A percentile compares a stretch with the other conserved stretches of the same genome.
phyloP scores from a whole-genome alignment of 2,888 invertebrate species.

The Limnephilus rhombicus region DNA sequence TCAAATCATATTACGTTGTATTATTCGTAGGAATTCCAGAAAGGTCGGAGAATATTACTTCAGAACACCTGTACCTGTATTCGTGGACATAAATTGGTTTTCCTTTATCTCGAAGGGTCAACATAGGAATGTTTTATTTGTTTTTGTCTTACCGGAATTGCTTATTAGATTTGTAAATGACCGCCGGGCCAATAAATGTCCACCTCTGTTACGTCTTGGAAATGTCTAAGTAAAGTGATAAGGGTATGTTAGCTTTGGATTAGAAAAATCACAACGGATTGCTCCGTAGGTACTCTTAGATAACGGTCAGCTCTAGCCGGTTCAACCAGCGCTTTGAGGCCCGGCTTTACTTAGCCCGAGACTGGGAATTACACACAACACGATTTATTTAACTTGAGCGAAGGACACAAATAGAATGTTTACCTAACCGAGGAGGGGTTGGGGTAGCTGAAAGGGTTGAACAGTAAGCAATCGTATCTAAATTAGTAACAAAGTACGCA shows the following conservation, averaged over 20 bases:
- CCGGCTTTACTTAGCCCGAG: background rate
- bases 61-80: constrained; percentile 35
- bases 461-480: background rate
- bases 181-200: constrained; percentile 47
- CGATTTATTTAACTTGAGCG: constrained; percentile 1
- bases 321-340: background rate
- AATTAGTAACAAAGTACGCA: background rate
- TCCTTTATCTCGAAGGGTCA: constrained; percentile 18
- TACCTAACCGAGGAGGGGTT: background rate
- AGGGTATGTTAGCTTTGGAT: constrained; percentile 33
- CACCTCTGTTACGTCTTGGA: constrained; percentile 44
- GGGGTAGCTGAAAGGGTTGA: background rate
- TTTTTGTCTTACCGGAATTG: constrained; percentile 42
- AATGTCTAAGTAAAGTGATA: constrained; percentile 41
- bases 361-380: constrained; percentile 1
- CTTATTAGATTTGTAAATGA: constrained; percentile 54
- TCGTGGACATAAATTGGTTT: constrained; percentile 30
- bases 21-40: background rate
- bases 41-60: background rate
- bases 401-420: constrained; percentile 1
- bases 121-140: constrained; percentile 43
- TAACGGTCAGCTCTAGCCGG: background rate
- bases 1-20: background rate
- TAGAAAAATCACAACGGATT: constrained; percentile 35
- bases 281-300: constrained; percentile 7